Conservation (phyloP, 2,113 vertebrate genomes). For the Oxyura jamaicensis region DNA sequence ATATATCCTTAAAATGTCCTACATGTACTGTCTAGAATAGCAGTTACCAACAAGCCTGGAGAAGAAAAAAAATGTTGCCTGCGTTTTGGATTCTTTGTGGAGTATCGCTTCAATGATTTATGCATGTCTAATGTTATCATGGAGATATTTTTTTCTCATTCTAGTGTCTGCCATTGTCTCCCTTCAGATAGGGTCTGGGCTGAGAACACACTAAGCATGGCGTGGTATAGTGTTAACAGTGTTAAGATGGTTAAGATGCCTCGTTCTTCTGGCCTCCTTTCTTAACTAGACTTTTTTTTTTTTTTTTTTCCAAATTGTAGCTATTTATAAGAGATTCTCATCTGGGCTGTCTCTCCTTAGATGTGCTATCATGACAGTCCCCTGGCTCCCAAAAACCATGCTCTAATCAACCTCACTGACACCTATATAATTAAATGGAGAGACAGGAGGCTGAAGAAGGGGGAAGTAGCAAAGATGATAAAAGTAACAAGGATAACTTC, state of each 20-base stretch:
- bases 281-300: slow-evolving; percentile 2
- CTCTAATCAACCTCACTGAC: slow-evolving; percentile 65
- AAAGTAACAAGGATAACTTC: neutral
- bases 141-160: neutral
- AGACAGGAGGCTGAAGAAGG: slow-evolving; percentile 17
- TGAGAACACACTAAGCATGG: neutral
- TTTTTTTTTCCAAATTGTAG: neutral
- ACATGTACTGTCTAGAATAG: neutral
- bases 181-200: neutral
- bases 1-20: neutral
- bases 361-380: slow-evolving; percentile 20
- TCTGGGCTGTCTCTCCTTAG: slow-evolving; percentile 33
- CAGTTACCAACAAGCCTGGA: neutral
- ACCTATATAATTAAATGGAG: slow-evolving; percentile 56
- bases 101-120: neutral
- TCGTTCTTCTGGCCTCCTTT: slow-evolving; percentile 41
- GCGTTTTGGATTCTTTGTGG: neutral
- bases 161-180: neutral
- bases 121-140: neutral
- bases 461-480: neutral
- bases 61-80: neutral
- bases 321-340: slow-evolving; percentile 59
- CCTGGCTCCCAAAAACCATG: slow-evolving; percentile 22
- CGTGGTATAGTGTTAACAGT: neutral
- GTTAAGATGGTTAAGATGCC: neutral